A percentile compares a stretch with the other conserved stretches of the same genome.
Evolutionary conservation across 2,888 invertebrate genomes (phyloP).

Genomic region (Onchidella celtica): DNA sequence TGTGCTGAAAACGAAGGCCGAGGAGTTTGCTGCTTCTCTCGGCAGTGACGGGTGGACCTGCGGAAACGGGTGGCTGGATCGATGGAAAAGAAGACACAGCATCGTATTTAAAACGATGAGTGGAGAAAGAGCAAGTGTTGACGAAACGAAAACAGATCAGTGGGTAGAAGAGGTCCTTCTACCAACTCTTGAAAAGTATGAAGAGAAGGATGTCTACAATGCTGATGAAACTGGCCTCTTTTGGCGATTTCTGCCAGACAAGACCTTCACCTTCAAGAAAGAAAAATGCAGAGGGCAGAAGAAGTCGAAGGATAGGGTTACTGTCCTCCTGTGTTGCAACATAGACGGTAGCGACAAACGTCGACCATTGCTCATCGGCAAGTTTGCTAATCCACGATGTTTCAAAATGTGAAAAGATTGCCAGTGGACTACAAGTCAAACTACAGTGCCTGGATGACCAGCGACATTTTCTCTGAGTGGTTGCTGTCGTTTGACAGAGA

Average conservation of each 20-base stretch:
- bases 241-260: constrained; percentile 51
- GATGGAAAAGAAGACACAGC: neutral
- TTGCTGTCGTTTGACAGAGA: no score
- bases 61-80: constrained; percentile 17
- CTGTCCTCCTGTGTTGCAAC: no score
- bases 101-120: neutral
- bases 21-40: constrained; percentile 2
- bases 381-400: no score
- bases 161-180: constrained; percentile 3
- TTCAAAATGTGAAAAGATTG: no score
- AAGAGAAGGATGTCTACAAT: constrained; percentile 51
- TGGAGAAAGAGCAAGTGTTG: constrained; percentile 4
- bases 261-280: constrained; percentile 49
- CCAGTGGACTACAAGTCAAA: no score
- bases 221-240: constrained; percentile 52
- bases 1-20: neutral
- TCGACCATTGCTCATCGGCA: no score
- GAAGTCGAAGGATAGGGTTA: no score
- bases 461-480: no score
- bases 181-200: constrained; percentile 32
- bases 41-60: neutral
- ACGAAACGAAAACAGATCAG: neutral
- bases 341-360: no score
- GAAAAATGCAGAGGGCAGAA: no score
- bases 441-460: no score